Evolutionary conservation across 2,888 invertebrate species (phyloP).

Genomic region (Stegana nigrithorax): DNA sequence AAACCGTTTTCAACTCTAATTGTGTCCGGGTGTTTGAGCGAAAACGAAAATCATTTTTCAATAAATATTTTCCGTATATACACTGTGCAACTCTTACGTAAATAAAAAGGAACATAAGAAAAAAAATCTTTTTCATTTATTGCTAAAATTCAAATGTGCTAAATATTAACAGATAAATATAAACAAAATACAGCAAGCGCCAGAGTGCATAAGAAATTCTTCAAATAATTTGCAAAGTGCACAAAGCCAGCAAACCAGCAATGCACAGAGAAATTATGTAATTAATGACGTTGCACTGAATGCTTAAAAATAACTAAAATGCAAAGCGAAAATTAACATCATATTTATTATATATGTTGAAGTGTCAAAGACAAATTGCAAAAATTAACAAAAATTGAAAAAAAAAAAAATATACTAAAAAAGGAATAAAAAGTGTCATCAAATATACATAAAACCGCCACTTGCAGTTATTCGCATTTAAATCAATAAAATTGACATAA

Average conservation of each 20-base stretch:
- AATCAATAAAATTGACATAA: conserved; percentile 41
- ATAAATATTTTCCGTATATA: background rate
- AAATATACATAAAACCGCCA: background rate
- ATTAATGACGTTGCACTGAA: background rate
- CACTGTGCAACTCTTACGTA: conserved; percentile 42
- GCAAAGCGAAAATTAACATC: too few species aligned
- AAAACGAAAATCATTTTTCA: background rate
- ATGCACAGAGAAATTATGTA: conserved; percentile 22
- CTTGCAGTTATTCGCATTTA: conserved; percentile 11
- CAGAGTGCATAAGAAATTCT: too few species aligned
- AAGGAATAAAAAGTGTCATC: too few species aligned
- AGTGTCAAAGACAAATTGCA: too few species aligned
- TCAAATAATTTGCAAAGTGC: conserved; percentile 51
- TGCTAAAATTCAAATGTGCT: too few species aligned
- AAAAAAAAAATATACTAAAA: background rate
- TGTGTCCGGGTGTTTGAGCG: background rate
- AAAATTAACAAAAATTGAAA: background rate
- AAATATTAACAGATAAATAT: background rate
- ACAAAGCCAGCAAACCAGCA: too few species aligned
- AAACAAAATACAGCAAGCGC: too few species aligned
- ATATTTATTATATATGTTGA: too few species aligned
- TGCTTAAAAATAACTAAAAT: background rate
- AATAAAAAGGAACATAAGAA: conserved; percentile 31
- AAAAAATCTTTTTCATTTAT: background rate
- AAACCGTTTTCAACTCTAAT: conserved; percentile 4